Base-by-base conservation (phyloP, 2,113 vertebrate genomes). In the Ptychochromis oligacanthus region DNA sequence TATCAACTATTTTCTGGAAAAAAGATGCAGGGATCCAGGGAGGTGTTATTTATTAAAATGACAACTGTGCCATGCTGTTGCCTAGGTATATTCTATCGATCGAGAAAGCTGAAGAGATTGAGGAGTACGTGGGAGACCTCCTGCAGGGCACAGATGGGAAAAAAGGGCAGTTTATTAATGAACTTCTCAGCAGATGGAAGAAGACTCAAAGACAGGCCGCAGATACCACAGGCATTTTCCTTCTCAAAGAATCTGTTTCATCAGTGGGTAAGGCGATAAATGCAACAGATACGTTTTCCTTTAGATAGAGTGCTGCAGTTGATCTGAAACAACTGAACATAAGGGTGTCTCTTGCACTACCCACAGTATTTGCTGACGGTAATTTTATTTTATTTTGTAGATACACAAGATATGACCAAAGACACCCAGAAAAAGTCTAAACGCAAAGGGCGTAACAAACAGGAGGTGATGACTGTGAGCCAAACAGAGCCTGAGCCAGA, bases 381-480 rank as follows among this genome's bases (percentile, higher is more conserved):
- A 2, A 12, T 57, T 11, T 59, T 4, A 7, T 54, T 2, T 46
- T 8, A 2, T 81, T 49, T 62, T 24, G 1, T 78, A 96, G 97
- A 97, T 54, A 62, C 79, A 65, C 86, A 38, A 1, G 97, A 98
- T 49, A 74, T 17, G 22, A 93, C 82, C 18, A 97, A 91, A 92
- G 97, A 99, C 55, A 94, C 93, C 15, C 94, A 95, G 14, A 99
- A 97, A 87, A 98, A 96, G 82, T 93, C 95, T 1, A 97, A 98
- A 36, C 96, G 97, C 6, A 99, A 99, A 88, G 98, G 98, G 13
- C 95, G 98, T 80, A 99, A 99, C 89, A 99, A 95, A 91, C 97
- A 97, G 89, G 98, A 99, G 85, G 26, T 88, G 0, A 60, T 91
- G 40, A 79, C 83, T 0, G 84, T 94, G 1, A 65, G 92, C 14